Evolutionary conservation across 1,140 invertebrate genomes (phyloP).

Genomic region (Pseudomyrmex gracilis): DNA sequence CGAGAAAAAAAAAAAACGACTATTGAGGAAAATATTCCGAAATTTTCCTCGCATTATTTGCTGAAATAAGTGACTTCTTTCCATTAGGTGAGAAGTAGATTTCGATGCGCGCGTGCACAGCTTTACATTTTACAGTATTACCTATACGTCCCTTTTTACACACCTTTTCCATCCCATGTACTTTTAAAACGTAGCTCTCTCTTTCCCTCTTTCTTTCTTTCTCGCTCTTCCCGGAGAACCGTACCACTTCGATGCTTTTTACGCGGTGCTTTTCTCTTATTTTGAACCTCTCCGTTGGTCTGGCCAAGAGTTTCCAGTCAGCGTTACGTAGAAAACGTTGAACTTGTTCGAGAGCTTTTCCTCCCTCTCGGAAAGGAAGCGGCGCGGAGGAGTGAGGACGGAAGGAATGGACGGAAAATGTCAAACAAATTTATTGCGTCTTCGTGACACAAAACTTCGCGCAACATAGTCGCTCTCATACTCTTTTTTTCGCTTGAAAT

Average conservation of each 20-base stretch:
- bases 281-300: constrained; percentile 74
- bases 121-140: constrained; percentile 66
- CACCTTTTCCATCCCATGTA: constrained; percentile 74
- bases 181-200: constrained; percentile 73
- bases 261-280: constrained; percentile 76
- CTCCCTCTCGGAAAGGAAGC: constrained; percentile 61
- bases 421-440: constrained; percentile 58
- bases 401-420: constrained; percentile 52
- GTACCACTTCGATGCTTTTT: constrained; percentile 76
- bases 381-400: constrained; percentile 7
- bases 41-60: constrained; percentile 53
- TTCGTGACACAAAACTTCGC: constrained; percentile 22
- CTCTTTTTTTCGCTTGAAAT: neutral
- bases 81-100: constrained; percentile 53
- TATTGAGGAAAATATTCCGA: constrained; percentile 3
- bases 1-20: neutral
- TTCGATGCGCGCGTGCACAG: constrained; percentile 35
- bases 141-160: constrained; percentile 52
- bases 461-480: constrained; percentile 5
- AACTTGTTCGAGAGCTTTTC: constrained; percentile 76
- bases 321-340: constrained; percentile 78
- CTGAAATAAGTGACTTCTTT: constrained; percentile 55
- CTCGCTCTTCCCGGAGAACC: constrained; percentile 54
- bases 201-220: too few relatives aligned
- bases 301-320: constrained; percentile 78